Base-by-base conservation (phyloP, 2,113 vertebrate species). In the Sinocyclocheilus rhinocerous region DNA sequence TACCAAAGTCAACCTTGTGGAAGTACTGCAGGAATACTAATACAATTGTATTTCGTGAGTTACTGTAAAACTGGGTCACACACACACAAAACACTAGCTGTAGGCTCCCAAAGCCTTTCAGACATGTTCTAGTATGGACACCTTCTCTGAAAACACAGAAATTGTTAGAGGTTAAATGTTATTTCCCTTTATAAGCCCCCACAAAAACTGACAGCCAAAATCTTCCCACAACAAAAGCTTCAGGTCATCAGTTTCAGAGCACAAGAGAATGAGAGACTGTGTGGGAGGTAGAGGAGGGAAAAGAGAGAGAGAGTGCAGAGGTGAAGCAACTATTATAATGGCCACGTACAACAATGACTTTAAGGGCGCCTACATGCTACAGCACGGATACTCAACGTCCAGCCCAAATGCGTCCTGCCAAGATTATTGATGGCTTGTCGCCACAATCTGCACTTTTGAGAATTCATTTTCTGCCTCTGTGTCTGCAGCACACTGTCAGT, bases 71-170 rank as follows among this genome's bases (percentile, higher is more conserved):
- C 55, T 61, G 52, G 29, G 11, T n/a, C 5, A 79, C 16, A 78
- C 76, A 29, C 63, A 24, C 55, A 42, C 33, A 61, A 42, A 16
- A 18, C n/a, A 65, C 9, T 26, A 81, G 15, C 15, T 81, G 36
- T 20, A 65, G 36, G 39, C 78, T 81, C 39, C 29, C 70, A 84
- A 22, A 86, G 18, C 36, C 63, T 88, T 85, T 89, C 84, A 5
- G 65, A 87, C 11, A 0, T 65, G n/a, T 67, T 80, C n/a, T 48
- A 39, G 8, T 48, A 65, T 18, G 57, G 57, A 29, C 59, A 65
- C 15, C 59, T 81, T 61, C 59, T 26, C n/a, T 29, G 42, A 13
- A 80, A 39, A 45, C 36, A 65, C 6, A 65, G 33, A 65, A 81
- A 24, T 24, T 48, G 36, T 48, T 67, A 65, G 36, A 81, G 39